phyloP scores from a whole-genome alignment of 2,888 invertebrate species.

The Cremastobaeus sp. region DNA sequence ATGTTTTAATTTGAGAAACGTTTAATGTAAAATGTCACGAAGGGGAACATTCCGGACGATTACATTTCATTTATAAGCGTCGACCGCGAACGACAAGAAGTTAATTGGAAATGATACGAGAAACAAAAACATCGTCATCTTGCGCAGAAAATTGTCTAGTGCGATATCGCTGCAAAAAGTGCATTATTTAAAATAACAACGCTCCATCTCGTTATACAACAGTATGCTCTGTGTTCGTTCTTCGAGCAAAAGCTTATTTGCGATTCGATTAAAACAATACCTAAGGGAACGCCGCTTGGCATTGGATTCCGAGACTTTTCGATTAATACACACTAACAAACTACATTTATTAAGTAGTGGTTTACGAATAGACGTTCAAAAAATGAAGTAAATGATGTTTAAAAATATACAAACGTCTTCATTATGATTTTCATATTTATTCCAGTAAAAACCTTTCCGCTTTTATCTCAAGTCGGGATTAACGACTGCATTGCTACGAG shows the following conservation, averaged over 20 bases:
- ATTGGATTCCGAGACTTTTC: conserved; percentile 48
- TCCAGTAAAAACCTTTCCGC: too few species aligned
- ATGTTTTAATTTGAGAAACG: conserved; percentile 21
- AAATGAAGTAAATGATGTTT: too few species aligned
- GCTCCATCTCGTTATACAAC: conserved; percentile 41
- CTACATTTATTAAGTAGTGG: conserved; percentile 49
- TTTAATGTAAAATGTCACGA: conserved; percentile 15
- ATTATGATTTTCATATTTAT: too few species aligned
- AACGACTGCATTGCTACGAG: too few species aligned
- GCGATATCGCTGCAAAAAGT: conserved; percentile 23
- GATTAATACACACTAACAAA: conserved; percentile 39
- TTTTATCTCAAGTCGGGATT: too few species aligned
- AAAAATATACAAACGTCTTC: conserved; percentile 10
- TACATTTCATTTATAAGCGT: too few species aligned
- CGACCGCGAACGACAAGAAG: conserved; percentile 22
- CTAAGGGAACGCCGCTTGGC: conserved; percentile 50
- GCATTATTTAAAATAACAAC: conserved; percentile 44
- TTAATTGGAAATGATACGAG: conserved; percentile 39
- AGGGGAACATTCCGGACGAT: conserved; percentile 12
- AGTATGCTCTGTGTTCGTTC: background rate
- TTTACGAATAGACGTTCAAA: too few species aligned
- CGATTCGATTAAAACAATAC: conserved; percentile 60
- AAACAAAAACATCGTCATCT: conserved; percentile 21
- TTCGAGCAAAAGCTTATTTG: conserved; percentile 41
- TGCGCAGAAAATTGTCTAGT: conserved; percentile 39